Conservation (phyloP, 2,888 invertebrate genomes). For the Synergus laeviventris region DNA sequence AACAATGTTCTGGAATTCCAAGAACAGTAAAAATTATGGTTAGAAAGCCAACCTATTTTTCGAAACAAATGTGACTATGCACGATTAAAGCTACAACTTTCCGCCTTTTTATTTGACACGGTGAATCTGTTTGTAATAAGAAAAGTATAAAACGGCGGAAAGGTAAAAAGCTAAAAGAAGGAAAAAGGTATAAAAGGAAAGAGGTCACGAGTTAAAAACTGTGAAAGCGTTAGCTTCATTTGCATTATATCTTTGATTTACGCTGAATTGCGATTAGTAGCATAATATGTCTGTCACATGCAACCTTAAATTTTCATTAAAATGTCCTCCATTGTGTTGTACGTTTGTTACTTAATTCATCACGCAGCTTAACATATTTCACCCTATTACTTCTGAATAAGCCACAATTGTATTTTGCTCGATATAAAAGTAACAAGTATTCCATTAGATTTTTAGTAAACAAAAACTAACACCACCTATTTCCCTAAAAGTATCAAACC, state of each 20-base stretch:
- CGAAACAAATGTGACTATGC: slow-evolving; percentile 24
- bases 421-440: neutral
- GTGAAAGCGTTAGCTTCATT: slow-evolving; percentile 24
- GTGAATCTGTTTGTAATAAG: neutral
- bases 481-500: too few species aligned
- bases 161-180: neutral
- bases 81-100: slow-evolving; percentile 2
- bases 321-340: neutral
- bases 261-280: neutral
- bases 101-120: neutral
- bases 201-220: slow-evolving; percentile 24
- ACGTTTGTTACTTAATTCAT: neutral
- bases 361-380: neutral
- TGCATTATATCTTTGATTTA: slow-evolving; percentile 29
- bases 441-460: too few species aligned
- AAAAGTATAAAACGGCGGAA: neutral
- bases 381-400: neutral
- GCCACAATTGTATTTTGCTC: neutral
- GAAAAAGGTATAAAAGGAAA: neutral
- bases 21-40: slow-evolving; percentile 3
- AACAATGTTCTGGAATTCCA: slow-evolving; percentile 9
- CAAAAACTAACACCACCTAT: too few species aligned
- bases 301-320: slow-evolving; percentile 3
- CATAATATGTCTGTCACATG: slow-evolving; percentile 17
- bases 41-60: slow-evolving; percentile 11